phyloP scores from a whole-genome alignment of 2,888 invertebrate genomes.

The Helobdella robusta region DNA sequence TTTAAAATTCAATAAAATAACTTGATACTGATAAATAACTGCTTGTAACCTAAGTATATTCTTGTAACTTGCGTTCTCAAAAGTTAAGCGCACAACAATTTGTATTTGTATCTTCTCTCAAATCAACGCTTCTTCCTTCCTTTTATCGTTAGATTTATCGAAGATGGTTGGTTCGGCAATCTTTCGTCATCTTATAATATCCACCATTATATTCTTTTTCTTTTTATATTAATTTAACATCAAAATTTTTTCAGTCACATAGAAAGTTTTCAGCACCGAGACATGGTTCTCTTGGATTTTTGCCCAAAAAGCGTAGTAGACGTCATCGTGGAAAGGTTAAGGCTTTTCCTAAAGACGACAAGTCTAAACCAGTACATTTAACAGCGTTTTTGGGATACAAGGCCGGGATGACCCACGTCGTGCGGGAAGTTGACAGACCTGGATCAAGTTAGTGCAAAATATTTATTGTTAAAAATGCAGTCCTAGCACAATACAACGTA shows the following conservation, averaged over 20 bases:
- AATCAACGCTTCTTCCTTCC: too few relatives aligned
- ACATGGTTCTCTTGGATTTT: conserved; percentile 99
- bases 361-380: conserved; percentile 86
- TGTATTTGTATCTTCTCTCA: too few relatives aligned
- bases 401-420: conserved; percentile 98
- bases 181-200: too few relatives aligned
- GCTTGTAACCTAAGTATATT: too few relatives aligned
- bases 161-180: too few relatives aligned
- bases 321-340: conserved; percentile 97
- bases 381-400: conserved; percentile 97
- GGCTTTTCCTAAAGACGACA: conserved; percentile 97
- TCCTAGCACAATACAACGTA: background rate
- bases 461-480: background rate
- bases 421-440: conserved; percentile 94
- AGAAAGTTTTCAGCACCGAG: conserved; percentile 98
- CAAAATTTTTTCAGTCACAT: conserved; percentile 71
- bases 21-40: too few relatives aligned
- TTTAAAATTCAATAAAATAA: too few relatives aligned
- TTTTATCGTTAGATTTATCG: too few relatives aligned
- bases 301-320: conserved; percentile 91
- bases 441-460: conserved; percentile 77
- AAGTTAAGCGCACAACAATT: too few relatives aligned
- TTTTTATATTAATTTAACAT: background rate
- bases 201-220: too few relatives aligned
- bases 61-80: too few relatives aligned